Conservation (phyloP, 1,140 invertebrate species). For the Cotesia glomerata region DNA sequence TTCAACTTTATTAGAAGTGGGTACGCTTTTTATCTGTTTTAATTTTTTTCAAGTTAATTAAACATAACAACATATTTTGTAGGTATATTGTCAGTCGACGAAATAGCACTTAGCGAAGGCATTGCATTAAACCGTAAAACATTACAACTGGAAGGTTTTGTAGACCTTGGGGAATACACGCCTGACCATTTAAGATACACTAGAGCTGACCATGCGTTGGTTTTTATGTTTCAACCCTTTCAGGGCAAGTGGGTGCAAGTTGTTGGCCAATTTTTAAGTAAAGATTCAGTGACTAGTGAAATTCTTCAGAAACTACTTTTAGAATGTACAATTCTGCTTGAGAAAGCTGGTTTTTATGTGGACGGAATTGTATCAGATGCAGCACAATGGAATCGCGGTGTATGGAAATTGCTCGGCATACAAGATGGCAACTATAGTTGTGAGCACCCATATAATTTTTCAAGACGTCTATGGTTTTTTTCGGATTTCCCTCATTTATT, state of each 20-base stretch:
- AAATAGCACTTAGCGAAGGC: too few relatives aligned
- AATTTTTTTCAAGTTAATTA: too few relatives aligned
- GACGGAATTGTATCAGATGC: constrained; percentile 33
- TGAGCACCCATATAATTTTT: constrained; percentile 14
- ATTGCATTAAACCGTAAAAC: not conserved
- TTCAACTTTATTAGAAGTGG: too few relatives aligned
- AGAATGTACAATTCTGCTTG: constrained; percentile 31
- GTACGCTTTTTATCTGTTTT: too few relatives aligned
- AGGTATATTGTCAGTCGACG: too few relatives aligned
- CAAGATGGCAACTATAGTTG: constrained; percentile 13
- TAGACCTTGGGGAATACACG: constrained; percentile 42
- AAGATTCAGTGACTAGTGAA: constrained; percentile 15
- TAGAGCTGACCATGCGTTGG: constrained; percentile 43
- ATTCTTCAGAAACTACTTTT: constrained; percentile 26
- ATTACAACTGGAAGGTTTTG: constrained; percentile 33
- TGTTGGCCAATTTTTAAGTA: constrained; percentile 31
- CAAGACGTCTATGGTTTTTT: constrained; percentile 23
- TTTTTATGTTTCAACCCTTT: constrained; percentile 50
- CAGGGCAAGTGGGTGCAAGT: constrained; percentile 39
- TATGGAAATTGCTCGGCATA: constrained; percentile 33
- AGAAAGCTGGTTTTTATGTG: constrained; percentile 30
- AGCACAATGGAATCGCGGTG: constrained; percentile 34
- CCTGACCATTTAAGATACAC: constrained; percentile 33
- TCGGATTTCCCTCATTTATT: constrained; percentile 34
- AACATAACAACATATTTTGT: not conserved